Evolutionary conservation across 2,113 vertebrate species (phyloP).

Genomic region (Urocynchramus pylzowi): DNA sequence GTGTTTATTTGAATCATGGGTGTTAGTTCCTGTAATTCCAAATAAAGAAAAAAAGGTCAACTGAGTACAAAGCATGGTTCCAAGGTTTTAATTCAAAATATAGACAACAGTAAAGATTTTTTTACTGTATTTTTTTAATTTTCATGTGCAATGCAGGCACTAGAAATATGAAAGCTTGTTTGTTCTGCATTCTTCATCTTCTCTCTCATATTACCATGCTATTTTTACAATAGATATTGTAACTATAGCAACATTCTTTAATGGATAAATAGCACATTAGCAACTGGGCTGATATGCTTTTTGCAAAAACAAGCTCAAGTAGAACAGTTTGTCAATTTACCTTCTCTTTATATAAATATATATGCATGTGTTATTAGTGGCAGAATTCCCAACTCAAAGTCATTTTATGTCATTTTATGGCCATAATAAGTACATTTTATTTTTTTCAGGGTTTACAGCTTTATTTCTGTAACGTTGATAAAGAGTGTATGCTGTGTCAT

Average conservation of each 20-base stretch:
- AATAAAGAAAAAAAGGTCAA: background rate
- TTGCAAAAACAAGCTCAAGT: conserved; percentile 20
- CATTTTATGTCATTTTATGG: background rate
- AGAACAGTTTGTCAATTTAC: conserved; percentile 1
- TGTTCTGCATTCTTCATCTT: conserved; percentile 21
- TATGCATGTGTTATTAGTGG: background rate
- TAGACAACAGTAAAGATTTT: background rate
- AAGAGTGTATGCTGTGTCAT: background rate
- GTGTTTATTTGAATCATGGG: background rate
- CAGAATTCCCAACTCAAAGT: background rate
- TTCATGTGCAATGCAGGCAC: background rate
- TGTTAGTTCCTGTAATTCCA: background rate
- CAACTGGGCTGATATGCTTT: background rate
- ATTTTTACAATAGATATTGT: conserved; percentile 57
- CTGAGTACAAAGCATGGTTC: background rate
- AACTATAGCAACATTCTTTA: conserved; percentile 62
- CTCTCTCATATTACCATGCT: conserved; percentile 14
- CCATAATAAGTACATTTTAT: background rate
- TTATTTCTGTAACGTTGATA: background rate
- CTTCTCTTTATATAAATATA: background rate
- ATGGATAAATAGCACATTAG: conserved; percentile 46
- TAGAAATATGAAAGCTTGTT: conserved; percentile 30
- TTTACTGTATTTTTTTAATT: background rate
- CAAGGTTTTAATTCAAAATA: background rate
- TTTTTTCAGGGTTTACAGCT: background rate